Base-by-base conservation (phyloP, 2,888 invertebrate genomes). In the Scaptomyza parva region DNA sequence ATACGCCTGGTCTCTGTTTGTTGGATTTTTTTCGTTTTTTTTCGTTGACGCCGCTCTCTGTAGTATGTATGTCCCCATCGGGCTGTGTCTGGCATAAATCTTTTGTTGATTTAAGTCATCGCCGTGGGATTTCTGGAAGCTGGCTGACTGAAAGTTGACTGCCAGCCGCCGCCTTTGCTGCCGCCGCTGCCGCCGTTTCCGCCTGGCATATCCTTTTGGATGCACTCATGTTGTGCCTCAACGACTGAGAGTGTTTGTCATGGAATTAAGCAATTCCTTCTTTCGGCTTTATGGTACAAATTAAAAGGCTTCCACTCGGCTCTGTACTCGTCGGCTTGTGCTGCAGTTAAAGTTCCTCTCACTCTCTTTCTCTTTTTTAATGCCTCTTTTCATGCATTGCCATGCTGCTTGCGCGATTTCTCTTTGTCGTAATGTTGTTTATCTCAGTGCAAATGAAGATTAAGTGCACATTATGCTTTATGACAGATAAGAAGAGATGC, bases 61-160 rank as follows among this genome's bases (percentile, higher is more conserved):
- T 54, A 54, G 22, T 43, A 2, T 33, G 33, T 33, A n/a, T 26
- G 26, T 30, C 9, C 18, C 26, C 12, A 17, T n/a, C 48, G 11
- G 14, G 33, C 47, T 44, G 35, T 40, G 57, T 63, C 63, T 69
- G 82, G 69, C 70, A 82, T 87, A 87, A 87, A 87, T 82, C 88
- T 87, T 75, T 78, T 82, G 86, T 78, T 82, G 88, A 87, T 88
- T 87, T 78, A 82, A 82, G 81, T 68, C 88, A 81, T 83, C 76
- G 76, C 52, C 70, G 53, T 70, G 51, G 50, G 50, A 48, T 48
- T 43, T 47, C 37, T 33, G 37, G 28, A 41, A 18, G 51, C 14
- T 24, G 6, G 6, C 26, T 41, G 45, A 30, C 17, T 44, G 17
- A 30, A 45, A 44, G 39, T 37, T 50, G 39, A 24, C 22, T 43